phyloP scores from a whole-genome alignment of 2,797 vertebrate species.

The Hippocampus kuda region DNA sequence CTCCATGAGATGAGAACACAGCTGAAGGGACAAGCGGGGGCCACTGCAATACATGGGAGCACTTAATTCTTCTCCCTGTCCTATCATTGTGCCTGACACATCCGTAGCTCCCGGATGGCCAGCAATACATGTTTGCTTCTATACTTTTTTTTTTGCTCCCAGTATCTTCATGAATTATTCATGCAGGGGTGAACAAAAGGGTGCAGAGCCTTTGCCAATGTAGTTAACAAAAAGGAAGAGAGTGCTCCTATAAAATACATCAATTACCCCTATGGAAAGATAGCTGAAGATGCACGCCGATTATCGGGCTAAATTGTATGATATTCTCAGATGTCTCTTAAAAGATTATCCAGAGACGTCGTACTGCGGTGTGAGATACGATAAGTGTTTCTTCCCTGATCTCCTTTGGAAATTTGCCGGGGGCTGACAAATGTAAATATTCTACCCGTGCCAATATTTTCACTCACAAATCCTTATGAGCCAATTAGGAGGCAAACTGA shows the following conservation, averaged over 20 bases:
- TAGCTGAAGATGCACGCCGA: too few species aligned
- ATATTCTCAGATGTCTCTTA: too few species aligned
- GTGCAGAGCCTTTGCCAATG: constrained; percentile 42
- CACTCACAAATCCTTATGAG: background rate
- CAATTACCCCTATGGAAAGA: constrained; percentile 31
- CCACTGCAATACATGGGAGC: constrained; percentile 34
- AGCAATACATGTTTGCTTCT: constrained; percentile 60
- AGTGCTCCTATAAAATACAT: constrained; percentile 54
- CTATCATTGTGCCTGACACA: constrained; percentile 59
- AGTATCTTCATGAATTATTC: constrained; percentile 61
- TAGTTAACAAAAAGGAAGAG: constrained; percentile 58
- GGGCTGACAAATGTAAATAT: too few species aligned
- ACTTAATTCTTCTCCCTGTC: constrained; percentile 51
- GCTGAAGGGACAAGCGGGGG: constrained; percentile 50
- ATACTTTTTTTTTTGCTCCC: constrained; percentile 44
- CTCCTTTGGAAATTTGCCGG: too few species aligned
- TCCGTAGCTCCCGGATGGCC: constrained; percentile 54
- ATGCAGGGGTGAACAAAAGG: constrained; percentile 32
- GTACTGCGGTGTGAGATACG: too few species aligned
- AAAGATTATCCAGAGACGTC: too few species aligned
- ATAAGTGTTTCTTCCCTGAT: too few species aligned
- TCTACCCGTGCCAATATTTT: background rate
- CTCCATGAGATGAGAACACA: constrained; percentile 34
- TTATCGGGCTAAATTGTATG: too few species aligned
- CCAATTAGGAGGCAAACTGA: background rate